Base-by-base conservation (phyloP, 2,797 vertebrate species). In the Pogoniulus pusillus region DNA sequence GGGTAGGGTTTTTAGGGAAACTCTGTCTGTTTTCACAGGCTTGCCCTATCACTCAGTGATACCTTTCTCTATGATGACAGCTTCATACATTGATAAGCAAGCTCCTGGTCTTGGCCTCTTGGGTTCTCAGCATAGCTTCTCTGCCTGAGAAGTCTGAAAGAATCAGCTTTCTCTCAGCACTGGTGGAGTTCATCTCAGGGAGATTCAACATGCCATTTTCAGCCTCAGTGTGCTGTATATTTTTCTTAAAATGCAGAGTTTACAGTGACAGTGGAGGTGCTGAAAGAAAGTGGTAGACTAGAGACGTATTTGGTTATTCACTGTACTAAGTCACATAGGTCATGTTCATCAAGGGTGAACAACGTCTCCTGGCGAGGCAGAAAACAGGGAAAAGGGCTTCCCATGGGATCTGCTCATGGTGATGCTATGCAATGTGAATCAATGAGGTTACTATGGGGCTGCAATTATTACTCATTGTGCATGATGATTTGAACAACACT, bases 21-120 rank as follows among this genome's bases (percentile, higher is more conserved):
- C 24, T 72, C 65, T 73, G 69, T 91, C 78, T 95, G 74, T 90
- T 95, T 96, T 93, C 87, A 93, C 91, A 94, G 83, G 45, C 76
- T 89, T 93, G 64, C 45, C 47, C 23, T 95, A 29, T 95, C 89
- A 83, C 93, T 96, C 96, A 91, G 39, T 90, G 86, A 69, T 76
- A 72, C 59, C 24, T 4, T 63, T 83, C 73, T 76, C 45, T 72
- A 45, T 29, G 91, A 90, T 91, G 90, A 96, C 84, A 94, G 82
- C 66, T 95, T 90, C 93, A 93, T 87, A 90, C 64, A 76, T 66
- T 58, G 88, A 95, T 85, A 95, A 87, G 57, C 29, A 9, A 45
- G 59, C 58, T 95, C 77, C 81, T 65, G 65, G 69, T 65, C 66
- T 87, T 93, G 81, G 70, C 47, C 47, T 92, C 69, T 82, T 32